These are phyloP conservation scores for Gymnopithys bicolor DNA, from an alignment of 2,797 vertebrate genomes.

Conservation along the genomic window DNA sequence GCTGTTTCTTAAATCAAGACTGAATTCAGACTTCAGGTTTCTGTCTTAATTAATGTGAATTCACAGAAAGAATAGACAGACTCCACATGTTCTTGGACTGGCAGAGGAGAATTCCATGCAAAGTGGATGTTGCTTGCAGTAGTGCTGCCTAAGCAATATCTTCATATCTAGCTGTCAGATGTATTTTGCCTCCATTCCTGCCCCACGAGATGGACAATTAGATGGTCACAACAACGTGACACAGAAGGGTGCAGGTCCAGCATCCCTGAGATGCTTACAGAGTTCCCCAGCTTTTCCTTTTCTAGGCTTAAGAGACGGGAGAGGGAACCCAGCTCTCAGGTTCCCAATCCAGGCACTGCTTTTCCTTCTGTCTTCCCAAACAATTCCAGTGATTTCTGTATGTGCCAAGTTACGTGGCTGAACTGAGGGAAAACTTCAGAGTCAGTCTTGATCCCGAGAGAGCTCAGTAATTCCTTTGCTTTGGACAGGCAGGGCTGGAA, in stretches of 20 bases:
- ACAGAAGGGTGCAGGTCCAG: not conserved
- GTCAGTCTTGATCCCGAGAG: not conserved
- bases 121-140: not conserved
- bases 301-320: not conserved
- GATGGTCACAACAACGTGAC: not conserved
- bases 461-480: not conserved
- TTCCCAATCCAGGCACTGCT: not conserved
- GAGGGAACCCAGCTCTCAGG: not conserved
- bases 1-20: not conserved
- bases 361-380: not conserved
- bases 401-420: not conserved
- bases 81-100: not conserved
- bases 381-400: not conserved
- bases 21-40: not conserved
- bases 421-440: not conserved
- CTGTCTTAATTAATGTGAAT: not conserved
- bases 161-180: not conserved
- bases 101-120: not conserved
- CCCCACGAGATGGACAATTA: not conserved
- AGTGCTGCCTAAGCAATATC: not conserved
- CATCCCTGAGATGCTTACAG: accelerated
- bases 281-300: not conserved
- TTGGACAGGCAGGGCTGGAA: not conserved
- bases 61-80: not conserved
- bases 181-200: not conserved